phyloP scores from a whole-genome alignment of 2,113 vertebrate species.

The Barbus barbus region DNA sequence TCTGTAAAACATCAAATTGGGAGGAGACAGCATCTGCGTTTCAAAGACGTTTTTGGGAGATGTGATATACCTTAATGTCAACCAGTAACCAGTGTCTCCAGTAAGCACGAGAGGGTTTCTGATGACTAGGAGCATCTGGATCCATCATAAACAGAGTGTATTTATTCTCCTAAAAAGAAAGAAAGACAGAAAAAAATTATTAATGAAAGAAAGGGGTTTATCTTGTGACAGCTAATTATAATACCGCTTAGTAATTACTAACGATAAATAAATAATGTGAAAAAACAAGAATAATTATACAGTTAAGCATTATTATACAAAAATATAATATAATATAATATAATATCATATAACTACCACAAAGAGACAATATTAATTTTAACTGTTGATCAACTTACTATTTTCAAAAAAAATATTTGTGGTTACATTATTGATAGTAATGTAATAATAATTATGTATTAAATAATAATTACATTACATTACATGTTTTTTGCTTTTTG shows the following conservation, averaged over 20 bases:
- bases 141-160: constrained; percentile 89
- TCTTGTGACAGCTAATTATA: background rate
- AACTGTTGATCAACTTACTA: no score
- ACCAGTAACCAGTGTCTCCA: constrained; percentile 90
- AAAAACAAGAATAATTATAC: background rate
- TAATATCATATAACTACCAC: no score
- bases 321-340: background rate
- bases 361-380: no score
- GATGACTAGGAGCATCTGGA: constrained; percentile 81
- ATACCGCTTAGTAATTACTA: background rate
- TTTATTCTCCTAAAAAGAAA: constrained; percentile 68
- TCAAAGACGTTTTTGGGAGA: background rate
- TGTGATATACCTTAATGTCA: constrained; percentile 74
- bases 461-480: background rate
- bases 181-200: background rate
- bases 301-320: no score
- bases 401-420: no score
- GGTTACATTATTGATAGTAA: background rate
- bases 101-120: constrained; percentile 64
- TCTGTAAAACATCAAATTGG: background rate
- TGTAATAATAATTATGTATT: background rate
- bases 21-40: background rate
- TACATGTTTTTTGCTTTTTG: no score
- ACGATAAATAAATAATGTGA: background rate
- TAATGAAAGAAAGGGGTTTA: no score